Evolutionary conservation across 2,888 invertebrate genomes (phyloP), one percentile per base, ranked within the genome.

Genomic region (Nymphalis c-album): DNA sequence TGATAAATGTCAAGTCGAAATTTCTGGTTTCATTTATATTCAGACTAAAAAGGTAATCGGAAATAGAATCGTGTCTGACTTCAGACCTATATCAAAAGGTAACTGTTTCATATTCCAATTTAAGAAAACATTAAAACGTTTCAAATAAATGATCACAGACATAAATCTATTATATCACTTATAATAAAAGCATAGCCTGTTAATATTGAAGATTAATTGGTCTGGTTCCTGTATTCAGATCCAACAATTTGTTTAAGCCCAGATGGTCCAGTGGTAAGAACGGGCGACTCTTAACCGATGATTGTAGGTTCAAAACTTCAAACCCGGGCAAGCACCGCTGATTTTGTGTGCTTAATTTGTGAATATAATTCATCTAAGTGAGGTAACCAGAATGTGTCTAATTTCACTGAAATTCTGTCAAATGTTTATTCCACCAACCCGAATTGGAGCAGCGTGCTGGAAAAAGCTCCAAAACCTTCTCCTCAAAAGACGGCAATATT

Each of bases 141-240:
- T n/a, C 26, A 17, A 55, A 55, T 31, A n/a, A 55, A 55, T 31
- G 31, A 17, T 55, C 26, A n/a, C 8, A 26, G 53, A 31, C 53
- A 31, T 55, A 26, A 31, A 17, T 53, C 53, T 16, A 53, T 55
- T 31, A 2, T n/a, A 17, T 17, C 7, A 7, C 31, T 55, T 50
- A 31, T 31, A 31, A 31, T 16, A 17, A 31, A 26, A 31, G 2
- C 26, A 31, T n/a, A 55, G 31, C 31, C 53, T 55, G 7, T 55
- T 55, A 55, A 55, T 55, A 31, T 22, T 31, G 26, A 55, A 31
- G 31, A 31, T 55, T 55, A 31, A 55, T 55, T 55, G 20, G 10
- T 10, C 50, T 2, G 8, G 26, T 17, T 1, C 26, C 31, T 13
- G 7, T 55, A 53, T 53, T 53, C 31, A 53, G 13, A 1, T 26